Conservation (phyloP, 2,797 vertebrate genomes). For the Gambelia wislizenii region DNA sequence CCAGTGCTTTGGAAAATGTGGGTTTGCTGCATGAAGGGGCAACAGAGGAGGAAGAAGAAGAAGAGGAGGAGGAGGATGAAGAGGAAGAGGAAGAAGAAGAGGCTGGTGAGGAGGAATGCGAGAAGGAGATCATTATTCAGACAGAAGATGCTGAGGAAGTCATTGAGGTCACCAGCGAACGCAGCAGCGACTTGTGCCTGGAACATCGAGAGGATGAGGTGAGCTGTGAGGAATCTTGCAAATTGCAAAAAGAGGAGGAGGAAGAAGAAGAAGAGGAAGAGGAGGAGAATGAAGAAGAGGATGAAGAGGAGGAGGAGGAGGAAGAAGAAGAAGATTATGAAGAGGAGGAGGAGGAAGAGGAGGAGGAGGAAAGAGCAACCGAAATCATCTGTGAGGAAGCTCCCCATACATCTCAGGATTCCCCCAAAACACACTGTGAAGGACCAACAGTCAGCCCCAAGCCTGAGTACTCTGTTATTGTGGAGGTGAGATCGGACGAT, state of each 20-base stretch:
- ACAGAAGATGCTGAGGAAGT: conserved; percentile 80
- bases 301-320: conserved; percentile 57
- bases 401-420: conserved; percentile 71
- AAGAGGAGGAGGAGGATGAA: conserved; percentile 75
- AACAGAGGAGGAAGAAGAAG: conserved; percentile 56
- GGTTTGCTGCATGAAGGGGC: conserved; percentile 68
- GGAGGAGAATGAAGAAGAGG: conserved; percentile 68
- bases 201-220: conserved; percentile 64
- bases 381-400: conserved; percentile 73
- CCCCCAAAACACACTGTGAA: conserved; percentile 77
- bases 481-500: conserved; percentile 89
- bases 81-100: conserved; percentile 63
- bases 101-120: conserved; percentile 71
- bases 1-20: conserved; percentile 50
- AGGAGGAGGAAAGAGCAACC: conserved; percentile 69
- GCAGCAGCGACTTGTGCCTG: conserved; percentile 72
- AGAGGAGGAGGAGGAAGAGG: conserved; percentile 68
- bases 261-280: conserved; percentile 68
- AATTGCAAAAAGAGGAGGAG: conserved; percentile 68
- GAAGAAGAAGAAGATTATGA: conserved; percentile 74
- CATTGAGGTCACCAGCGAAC: conserved; percentile 78
- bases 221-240: conserved; percentile 74
- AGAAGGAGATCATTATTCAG: conserved; percentile 79
- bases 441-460: conserved; percentile 80
- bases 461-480: conserved; percentile 84